Evolutionary conservation across 1,140 invertebrate species (phyloP).

Genomic region (Bombus turneri): DNA sequence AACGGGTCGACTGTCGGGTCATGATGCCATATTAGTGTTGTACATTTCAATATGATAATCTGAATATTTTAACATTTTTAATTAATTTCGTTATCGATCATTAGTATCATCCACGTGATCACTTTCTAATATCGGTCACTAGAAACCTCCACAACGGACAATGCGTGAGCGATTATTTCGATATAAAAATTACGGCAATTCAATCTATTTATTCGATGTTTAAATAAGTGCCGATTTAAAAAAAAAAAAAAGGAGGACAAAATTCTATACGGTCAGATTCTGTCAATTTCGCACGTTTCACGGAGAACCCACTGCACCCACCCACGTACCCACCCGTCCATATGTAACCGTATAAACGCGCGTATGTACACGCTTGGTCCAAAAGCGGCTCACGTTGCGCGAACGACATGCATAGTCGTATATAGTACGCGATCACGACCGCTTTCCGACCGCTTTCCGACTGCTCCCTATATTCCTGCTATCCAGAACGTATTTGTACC

Average conservation of each 20-base stretch:
- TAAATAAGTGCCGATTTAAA: neutral
- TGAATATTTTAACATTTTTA: neutral
- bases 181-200: neutral
- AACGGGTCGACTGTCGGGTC: neutral
- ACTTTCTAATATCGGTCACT: neutral
- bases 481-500: constrained; percentile 19
- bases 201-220: neutral
- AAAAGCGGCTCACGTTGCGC: constrained; percentile 2
- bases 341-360: constrained; percentile 55
- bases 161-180: neutral
- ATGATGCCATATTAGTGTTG: no score
- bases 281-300: neutral
- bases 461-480: constrained; percentile 43
- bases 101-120: neutral
- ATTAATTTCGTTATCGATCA: neutral
- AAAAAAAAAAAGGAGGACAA: neutral
- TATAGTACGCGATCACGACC: neutral
- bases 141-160: neutral
- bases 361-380: constrained; percentile 57
- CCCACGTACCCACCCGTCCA: constrained; percentile 4
- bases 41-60: no score
- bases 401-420: neutral
- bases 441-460: constrained; percentile 15
- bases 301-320: neutral
- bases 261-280: neutral